Evolutionary conservation across 1,140 invertebrate species (phyloP).

Genomic region (Zophobas atratus): DNA sequence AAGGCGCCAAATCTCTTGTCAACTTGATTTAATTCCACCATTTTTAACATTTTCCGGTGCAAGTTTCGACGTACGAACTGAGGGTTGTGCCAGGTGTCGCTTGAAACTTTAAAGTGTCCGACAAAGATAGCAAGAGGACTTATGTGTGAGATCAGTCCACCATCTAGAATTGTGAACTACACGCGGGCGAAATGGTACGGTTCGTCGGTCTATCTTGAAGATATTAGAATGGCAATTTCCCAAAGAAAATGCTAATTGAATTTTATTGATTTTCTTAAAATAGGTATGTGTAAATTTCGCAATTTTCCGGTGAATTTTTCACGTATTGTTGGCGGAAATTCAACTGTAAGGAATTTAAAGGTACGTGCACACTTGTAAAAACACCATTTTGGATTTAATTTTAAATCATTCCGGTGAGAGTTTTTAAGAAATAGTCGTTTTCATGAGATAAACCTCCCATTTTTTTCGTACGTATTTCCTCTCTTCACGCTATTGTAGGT

Average conservation of each 20-base stretch:
- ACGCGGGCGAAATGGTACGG: constrained; percentile 46
- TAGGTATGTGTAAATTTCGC: constrained; percentile 39
- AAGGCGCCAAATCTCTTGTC: neutral
- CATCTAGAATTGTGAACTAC: constrained; percentile 12
- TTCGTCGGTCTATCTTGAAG: constrained; percentile 19
- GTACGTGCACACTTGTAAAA: constrained; percentile 7
- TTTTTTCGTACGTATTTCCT: neutral
- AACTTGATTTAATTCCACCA: constrained; percentile 33
- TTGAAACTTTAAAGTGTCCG: neutral
- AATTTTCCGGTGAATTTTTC: constrained; percentile 23
- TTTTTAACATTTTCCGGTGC: constrained; percentile 13
- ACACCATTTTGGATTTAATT: constrained; percentile 21
- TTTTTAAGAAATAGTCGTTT: constrained; percentile 6
- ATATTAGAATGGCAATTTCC: constrained; percentile 45
- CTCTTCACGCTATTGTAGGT: constrained; percentile 17
- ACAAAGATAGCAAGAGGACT: neutral
- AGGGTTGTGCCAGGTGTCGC: neutral
- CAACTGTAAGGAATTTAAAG: constrained; percentile 22
- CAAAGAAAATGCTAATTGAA: constrained; percentile 45
- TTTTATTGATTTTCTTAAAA: constrained; percentile 46
- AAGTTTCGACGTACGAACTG: neutral
- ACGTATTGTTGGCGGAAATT: neutral
- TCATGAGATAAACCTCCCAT: constrained; percentile 9
- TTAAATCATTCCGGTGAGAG: neutral
- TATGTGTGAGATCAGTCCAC: neutral